Evolutionary conservation across 2,888 invertebrate species (phyloP), one percentile per base, ranked within the genome.

Genomic region (Beris chalybata): DNA sequence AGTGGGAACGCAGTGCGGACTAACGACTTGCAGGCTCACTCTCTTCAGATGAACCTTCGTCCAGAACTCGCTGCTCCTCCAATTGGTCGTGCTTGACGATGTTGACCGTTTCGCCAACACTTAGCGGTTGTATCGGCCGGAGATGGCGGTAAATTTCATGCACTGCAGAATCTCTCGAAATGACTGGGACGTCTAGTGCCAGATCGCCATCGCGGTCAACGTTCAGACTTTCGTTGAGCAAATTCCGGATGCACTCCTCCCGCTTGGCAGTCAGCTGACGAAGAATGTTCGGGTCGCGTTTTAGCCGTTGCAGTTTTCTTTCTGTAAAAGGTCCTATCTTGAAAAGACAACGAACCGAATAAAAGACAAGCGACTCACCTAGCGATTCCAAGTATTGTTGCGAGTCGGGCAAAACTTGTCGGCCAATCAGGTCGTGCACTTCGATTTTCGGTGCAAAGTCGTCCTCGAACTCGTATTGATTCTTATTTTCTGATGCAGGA

Each of bases 331-430:
- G 7, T 3, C 22, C 3, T 2, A 22, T 22, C 22, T 22, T 22
- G 22, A 22, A 22, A 22, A 22, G 22, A 22, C 22, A 22, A 3
- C 22, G 53, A n/a, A 55, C 43, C 29, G 38, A 45, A 79, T 79
- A 67, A 73, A 38, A 38, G 9, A 38, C 9, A 38, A 38, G 38
- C 38, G 9, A 38, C 77, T 77, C 81, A 91, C 91, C 89, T 73
- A 91, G 83, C 71, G 85, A 79, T 68, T 87, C 86, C 64, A 91
- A 79, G 67, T 81, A 81, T 54, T 74, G 74, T 38, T 75, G 72
- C 1, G 80, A 80, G 68, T 80, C 81, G 1, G 72, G 74, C 59
- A 78, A 74, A 31, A 72, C 73, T 64, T 75, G 74, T 47, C 83
- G 81, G 70, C 56, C 15, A 12, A 22, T 44, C 15, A 31, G 7